Base-by-base conservation (phyloP, 2,113 vertebrate genomes). In the Halcyon malimbica region DNA sequence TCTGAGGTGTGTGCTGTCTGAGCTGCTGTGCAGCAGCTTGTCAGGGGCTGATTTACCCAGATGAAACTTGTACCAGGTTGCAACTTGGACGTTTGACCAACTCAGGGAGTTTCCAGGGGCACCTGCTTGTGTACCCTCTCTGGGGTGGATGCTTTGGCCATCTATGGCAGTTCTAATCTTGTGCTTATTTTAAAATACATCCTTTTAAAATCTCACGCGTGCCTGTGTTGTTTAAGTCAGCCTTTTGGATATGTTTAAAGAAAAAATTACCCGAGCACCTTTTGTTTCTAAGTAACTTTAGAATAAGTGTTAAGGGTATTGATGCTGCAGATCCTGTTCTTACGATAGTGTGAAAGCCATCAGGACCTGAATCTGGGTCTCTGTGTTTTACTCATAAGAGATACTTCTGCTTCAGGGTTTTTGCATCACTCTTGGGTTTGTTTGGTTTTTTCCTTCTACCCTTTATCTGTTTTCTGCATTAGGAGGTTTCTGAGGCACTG, bases 331-430 rank as follows among this genome's bases (percentile, higher is more conserved):
- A 19, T 79, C 71, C 80, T 60, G 33, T 67, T 83, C 42, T 51
- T 48, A 15, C 39, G 69, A 16, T 13, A 29, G 65, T 53, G 9
- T 28, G 59, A 64, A 39, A 63, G 69, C 33, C 0, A 0, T 5
- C 13, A 13, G n/a, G 29, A 65, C 26, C 13, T 0, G 10, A 69
- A 48, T 37, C 25, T 25, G 15, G 17, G 5, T 68, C 76, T 74
- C 0, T 59, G 67, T 42, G 25, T 51, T 70, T 50, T 60, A 14
- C 16, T 79, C 44, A 3, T 16, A 31, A 39, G 20, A 81, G n/a
- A 4, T 23, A 14, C 53, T 82, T 87, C 81, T 76, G 78, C 48
- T 76, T 76, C 44, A 39, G 24, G 39, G 39, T 63, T 28, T 29
- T 80, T 35, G 1, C 53, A 46, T 51, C 19, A 80, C 42, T 48